Conservation (phyloP, 1,140 invertebrate species). For the Bombus affinis region DNA sequence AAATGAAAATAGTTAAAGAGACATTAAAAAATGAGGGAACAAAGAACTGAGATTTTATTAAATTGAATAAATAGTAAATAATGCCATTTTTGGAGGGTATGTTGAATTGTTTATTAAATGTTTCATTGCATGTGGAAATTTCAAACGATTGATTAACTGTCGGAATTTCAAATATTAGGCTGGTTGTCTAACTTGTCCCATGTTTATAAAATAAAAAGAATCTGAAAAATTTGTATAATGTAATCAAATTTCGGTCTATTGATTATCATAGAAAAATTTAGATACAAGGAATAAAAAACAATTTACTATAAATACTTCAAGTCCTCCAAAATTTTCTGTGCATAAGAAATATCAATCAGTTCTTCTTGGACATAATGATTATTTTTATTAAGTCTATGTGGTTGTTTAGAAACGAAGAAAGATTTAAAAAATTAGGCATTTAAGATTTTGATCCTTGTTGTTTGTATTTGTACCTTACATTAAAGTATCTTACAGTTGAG, state of each 20-base stretch:
- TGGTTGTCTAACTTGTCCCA: background rate
- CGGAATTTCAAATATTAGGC: background rate
- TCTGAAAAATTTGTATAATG: background rate
- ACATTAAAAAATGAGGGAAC: background rate
- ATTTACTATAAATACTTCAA: background rate
- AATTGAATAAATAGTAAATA: background rate
- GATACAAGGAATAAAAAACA: background rate
- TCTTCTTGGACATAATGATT: slow-evolving; percentile 4
- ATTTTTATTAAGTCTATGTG: slow-evolving; percentile 1
- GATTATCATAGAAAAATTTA: background rate
- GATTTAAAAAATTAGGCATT: background rate
- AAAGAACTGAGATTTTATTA: background rate
- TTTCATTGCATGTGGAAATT: slow-evolving; percentile 5
- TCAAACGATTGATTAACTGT: background rate
- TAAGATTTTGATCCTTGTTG: slow-evolving; percentile 18
- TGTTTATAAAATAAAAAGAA: slow-evolving; percentile 9
- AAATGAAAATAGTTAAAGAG: slow-evolving; percentile 41
- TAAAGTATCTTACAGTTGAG: background rate
- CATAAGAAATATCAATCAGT: background rate
- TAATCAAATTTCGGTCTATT: background rate
- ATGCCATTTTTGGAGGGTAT: slow-evolving; percentile 2
- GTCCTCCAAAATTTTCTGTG: background rate
- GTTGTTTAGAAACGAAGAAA: too few species aligned
- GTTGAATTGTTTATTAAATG: background rate
- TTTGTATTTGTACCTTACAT: slow-evolving; percentile 13